Conservation (phyloP, 2,888 invertebrate genomes). For the Nycteola revayana region DNA sequence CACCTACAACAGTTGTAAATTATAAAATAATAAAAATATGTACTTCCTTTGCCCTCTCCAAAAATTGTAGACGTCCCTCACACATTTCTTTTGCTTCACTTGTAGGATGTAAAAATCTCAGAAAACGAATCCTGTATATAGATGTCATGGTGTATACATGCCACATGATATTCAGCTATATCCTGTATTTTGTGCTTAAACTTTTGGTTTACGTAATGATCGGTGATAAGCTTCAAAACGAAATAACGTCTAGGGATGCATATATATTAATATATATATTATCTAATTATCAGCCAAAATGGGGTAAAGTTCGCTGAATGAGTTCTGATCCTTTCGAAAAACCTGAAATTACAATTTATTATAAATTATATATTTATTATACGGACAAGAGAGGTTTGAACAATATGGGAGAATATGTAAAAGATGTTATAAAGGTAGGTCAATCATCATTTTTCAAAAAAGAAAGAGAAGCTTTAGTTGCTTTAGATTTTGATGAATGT, state of each 20-base stretch:
- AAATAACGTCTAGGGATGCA: constrained; percentile 17
- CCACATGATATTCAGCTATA: constrained; percentile 25
- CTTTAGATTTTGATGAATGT: constrained; percentile 29
- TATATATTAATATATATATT: no score
- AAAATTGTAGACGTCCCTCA: constrained; percentile 1
- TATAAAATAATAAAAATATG: constrained; percentile 7
- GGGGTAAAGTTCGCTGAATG: constrained; percentile 30
- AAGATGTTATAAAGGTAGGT: constrained; percentile 21
- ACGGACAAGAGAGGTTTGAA: constrained; percentile 13
- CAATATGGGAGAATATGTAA: constrained; percentile 7
- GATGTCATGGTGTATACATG: constrained; percentile 12
- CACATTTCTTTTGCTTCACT: constrained; percentile 21
- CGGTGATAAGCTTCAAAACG: constrained; percentile 15
- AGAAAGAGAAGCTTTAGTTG: constrained; percentile 24
- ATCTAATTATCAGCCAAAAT: constrained; percentile 42
- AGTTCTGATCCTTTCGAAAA: constrained; percentile 25
- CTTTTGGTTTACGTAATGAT: constrained; percentile 16
- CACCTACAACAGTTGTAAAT: constrained; percentile 3
- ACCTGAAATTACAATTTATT: constrained; percentile 28
- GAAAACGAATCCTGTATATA: constrained; percentile 15
- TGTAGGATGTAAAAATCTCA: constrained; percentile 22
- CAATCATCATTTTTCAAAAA: constrained; percentile 22
- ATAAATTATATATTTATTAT: constrained; percentile 10
- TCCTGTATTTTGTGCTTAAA: constrained; percentile 9
- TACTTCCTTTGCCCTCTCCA: constrained; percentile 3